phyloP scores from a whole-genome alignment of 2,888 invertebrate genomes.

The Eilema griseolum region DNA sequence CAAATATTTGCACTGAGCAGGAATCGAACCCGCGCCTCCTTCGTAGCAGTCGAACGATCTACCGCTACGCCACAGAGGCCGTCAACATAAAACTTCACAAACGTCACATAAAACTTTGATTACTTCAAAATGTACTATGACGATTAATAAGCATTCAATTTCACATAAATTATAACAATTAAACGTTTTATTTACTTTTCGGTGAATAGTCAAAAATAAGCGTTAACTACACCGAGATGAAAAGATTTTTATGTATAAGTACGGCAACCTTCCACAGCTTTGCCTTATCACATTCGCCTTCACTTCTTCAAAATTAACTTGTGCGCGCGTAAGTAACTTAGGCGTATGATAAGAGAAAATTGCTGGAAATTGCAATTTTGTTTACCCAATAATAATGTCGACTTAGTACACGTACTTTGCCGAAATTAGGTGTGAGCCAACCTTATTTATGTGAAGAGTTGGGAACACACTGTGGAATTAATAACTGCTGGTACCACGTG shows the following conservation, averaged over 20 bases:
- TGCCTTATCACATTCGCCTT: constrained; percentile 47
- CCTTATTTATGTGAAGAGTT: constrained; percentile 38
- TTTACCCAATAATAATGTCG: constrained; percentile 39
- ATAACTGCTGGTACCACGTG: constrained; percentile 26
- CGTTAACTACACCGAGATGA: constrained; percentile 28
- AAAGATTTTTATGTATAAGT: constrained; percentile 25
- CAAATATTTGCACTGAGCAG: no score
- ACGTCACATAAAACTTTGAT: not conserved
- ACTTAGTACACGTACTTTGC: constrained; percentile 21
- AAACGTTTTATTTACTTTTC: not conserved
- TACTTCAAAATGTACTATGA: not conserved
- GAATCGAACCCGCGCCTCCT: no score
- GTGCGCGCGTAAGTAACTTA: constrained; percentile 33
- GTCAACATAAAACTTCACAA: no score
- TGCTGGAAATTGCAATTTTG: constrained; percentile 42
- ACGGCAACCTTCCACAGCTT: constrained; percentile 27
- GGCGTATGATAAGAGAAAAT: constrained; percentile 43
- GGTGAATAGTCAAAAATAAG: not conserved
- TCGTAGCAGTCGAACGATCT: no score
- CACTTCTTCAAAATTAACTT: constrained; percentile 40
- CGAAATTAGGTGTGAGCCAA: constrained; percentile 22
- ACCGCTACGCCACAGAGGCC: no score
- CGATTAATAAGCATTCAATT: not conserved
- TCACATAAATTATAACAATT: not conserved
- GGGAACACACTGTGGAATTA: constrained; percentile 32